phyloP scores from a whole-genome alignment of 2,113 vertebrate genomes.

The Diglossa brunneiventris region DNA sequence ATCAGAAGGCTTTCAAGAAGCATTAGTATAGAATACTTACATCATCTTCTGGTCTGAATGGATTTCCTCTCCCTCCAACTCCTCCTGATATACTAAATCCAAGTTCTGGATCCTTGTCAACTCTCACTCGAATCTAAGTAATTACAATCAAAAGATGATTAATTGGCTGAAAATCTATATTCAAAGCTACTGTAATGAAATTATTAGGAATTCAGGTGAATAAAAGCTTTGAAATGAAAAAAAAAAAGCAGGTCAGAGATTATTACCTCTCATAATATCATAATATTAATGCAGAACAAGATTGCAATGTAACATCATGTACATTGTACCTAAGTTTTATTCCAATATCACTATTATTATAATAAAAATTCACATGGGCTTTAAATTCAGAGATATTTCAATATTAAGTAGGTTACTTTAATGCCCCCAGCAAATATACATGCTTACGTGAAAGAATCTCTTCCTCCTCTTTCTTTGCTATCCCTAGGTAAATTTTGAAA shows the following conservation, averaged over 20 bases:
- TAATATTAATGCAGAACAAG: neutral
- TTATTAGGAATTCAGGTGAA: neutral
- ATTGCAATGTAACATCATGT: neutral
- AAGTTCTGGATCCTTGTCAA: conserved; percentile 97
- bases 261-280: neutral
- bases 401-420: neutral
- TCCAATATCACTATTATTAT: neutral
- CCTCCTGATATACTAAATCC: conserved; percentile 99
- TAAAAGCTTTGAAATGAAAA: neutral
- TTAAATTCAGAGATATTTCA: neutral
- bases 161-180: neutral
- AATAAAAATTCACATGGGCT: neutral
- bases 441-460: neutral
- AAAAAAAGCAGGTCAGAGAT: neutral
- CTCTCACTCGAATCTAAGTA: conserved; percentile 87
- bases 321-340: neutral
- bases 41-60: conserved; percentile 92
- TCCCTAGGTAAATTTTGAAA: neutral
- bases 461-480: neutral
- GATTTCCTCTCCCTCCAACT: conserved; percentile 93
- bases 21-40: conserved; percentile 73
- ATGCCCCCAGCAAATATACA: neutral
- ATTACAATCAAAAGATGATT: conserved; percentile 20
- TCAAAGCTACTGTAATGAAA: neutral
- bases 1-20: neutral